Conservation (phyloP, 1,140 invertebrate species). For the Proctacanthus coquilletti region DNA sequence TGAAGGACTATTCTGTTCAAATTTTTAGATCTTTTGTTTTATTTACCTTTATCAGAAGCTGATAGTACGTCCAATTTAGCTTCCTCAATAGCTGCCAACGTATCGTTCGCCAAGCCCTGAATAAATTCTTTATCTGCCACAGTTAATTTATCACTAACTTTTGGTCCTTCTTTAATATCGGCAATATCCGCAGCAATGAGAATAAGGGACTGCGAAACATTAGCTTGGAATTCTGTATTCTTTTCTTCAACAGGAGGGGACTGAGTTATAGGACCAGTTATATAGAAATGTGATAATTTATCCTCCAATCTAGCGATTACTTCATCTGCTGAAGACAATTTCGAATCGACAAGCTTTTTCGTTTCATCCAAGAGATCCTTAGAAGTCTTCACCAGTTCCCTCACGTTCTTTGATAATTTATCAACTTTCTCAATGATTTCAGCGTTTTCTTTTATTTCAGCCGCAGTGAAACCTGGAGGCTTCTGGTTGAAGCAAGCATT, state of each 20-base stretch:
- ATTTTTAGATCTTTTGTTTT: not conserved
- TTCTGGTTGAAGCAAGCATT: constrained; percentile 21
- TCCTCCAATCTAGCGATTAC: constrained; percentile 18
- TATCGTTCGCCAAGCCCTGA: constrained; percentile 23
- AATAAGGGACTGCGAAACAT: constrained; percentile 14
- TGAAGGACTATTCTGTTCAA: not conserved
- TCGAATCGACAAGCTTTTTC: constrained; percentile 12
- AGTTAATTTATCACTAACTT: constrained; percentile 11
- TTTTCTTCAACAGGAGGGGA: constrained; percentile 4
- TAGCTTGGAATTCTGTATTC: constrained; percentile 18
- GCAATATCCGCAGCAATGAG: constrained; percentile 12
- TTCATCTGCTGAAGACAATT: constrained; percentile 14
- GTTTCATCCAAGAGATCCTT: constrained; percentile 14
- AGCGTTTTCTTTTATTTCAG: no score
- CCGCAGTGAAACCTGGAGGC: constrained; percentile 25
- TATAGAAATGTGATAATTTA: constrained; percentile 14
- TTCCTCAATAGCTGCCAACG: constrained; percentile 17
- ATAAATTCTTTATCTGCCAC: constrained; percentile 19
- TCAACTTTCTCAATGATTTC: constrained; percentile 38
- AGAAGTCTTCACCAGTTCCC: constrained; percentile 32
- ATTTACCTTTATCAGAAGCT: constrained; percentile 17
- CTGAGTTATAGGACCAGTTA: constrained; percentile 11
- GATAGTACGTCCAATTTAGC: constrained; percentile 13
- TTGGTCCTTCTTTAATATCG: constrained; percentile 3
- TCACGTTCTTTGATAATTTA: constrained; percentile 35